Evolutionary conservation across 2,888 invertebrate species (phyloP).

Genomic region (Drosophila fungiperda): DNA sequence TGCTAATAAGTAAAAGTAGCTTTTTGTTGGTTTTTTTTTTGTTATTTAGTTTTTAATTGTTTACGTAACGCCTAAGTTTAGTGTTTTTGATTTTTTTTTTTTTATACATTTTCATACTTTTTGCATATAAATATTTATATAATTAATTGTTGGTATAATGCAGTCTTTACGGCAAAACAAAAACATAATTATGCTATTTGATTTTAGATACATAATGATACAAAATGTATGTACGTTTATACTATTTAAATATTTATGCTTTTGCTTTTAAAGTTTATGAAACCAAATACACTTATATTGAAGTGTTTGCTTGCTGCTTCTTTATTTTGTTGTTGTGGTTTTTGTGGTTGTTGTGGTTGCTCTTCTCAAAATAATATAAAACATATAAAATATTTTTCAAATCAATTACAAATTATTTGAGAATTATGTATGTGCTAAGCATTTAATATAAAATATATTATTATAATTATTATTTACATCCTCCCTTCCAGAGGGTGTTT

Average conservation of each 20-base stretch:
- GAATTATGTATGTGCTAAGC: slow-evolving; percentile 6
- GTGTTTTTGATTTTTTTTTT: slow-evolving; percentile 20
- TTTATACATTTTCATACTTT: slow-evolving; percentile 41
- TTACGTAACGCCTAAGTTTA: slow-evolving; percentile 33
- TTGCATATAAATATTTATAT: slow-evolving; percentile 53
- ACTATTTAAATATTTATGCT: slow-evolving; percentile 62
- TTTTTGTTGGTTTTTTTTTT: slow-evolving; percentile 31
- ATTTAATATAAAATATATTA: neutral
- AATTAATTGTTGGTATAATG: slow-evolving; percentile 84
- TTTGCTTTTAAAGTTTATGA: slow-evolving; percentile 67
- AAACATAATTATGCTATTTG: slow-evolving; percentile 78
- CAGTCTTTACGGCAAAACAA: slow-evolving; percentile 85
- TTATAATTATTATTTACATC: neutral
- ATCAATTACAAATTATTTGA: slow-evolving; percentile 5
- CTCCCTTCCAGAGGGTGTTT: neutral
- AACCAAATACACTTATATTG: slow-evolving; percentile 72
- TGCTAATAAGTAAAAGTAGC: slow-evolving; percentile 59
- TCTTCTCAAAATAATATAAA: slow-evolving; percentile 17
- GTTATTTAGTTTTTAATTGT: slow-evolving; percentile 29
- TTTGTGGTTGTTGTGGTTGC: neutral
- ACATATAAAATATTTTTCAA: neutral
- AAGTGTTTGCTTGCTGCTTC: slow-evolving; percentile 44
- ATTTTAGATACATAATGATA: slow-evolving; percentile 72
- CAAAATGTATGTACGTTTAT: slow-evolving; percentile 67
- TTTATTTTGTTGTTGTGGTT: slow-evolving; percentile 4